Base-by-base conservation (phyloP, 2,888 invertebrate genomes). In the Caenorhabditis macrosperma region DNA sequence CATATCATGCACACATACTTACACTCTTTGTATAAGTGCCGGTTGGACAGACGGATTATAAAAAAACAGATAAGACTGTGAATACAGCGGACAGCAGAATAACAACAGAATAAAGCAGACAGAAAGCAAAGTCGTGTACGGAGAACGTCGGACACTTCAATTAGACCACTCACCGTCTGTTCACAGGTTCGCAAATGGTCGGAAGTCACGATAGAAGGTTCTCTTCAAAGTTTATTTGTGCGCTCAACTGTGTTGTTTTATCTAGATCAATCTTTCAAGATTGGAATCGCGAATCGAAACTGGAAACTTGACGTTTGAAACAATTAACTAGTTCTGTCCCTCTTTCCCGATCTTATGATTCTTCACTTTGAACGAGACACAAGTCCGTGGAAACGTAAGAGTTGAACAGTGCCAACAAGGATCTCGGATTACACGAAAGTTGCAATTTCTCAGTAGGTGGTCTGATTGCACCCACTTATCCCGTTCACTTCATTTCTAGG, bases 141-240 rank as follows among this genome's bases (percentile, higher is more conserved):
- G 41, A 28, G 33, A 24, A 41, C 26, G 33, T 26, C 59, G 30
- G 17, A 71, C 64, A 59, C 59, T 74, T 74, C 74, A 74, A 74
- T 74, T 74, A 74, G 52, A 28, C 33, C 63, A 63, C 63, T 63
- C 48, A 28, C 38, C n/a, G n/a, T n/a, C n/a, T 59, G 57, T 63
- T 71, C 61, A 71, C 61, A 71, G 46, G 57, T 74, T 74, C 41
- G 35, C 48, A 38, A 35, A 41, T 52, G 26, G 38, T 50, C 41
- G 50, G 35, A 57, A 50, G 74, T 74, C 74, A 64, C 64, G 74
- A 64, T 74, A 59, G 50, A 74, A 74, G 59, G 50, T 35, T 44
- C n/a, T 48, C 63, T 46, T 46, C 63, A 30, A 46, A 64, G 59
- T 52, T 20, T 74, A 50, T 74, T 74, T 74, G 74, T 64, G 41